Percentiles rank a stretch among this genome's conserved stretches.
Evolutionary conservation across 2,797 vertebrate species (phyloP).

Genomic region (Siniperca scherzeri): DNA sequence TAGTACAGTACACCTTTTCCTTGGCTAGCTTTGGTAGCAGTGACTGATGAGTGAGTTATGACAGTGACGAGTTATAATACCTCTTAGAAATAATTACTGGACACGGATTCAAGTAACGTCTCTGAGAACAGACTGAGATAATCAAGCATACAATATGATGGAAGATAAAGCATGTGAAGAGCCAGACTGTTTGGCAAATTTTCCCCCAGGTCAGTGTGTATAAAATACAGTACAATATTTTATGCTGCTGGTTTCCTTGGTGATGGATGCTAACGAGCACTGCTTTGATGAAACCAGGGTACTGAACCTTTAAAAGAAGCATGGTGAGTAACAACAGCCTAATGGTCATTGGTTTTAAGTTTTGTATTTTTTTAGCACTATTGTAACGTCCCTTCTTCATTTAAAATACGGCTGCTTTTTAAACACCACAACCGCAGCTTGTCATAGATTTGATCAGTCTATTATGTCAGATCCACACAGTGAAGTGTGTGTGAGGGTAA

Average conservation of each 20-base stretch:
- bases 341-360: slow-evolving; percentile 25
- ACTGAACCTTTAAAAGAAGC: slow-evolving; percentile 46
- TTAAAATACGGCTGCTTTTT: slow-evolving; percentile 27
- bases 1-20: slow-evolving; percentile 48
- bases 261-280: slow-evolving; percentile 51
- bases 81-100: slow-evolving; percentile 28
- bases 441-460: slow-evolving; percentile 16
- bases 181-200: slow-evolving; percentile 29
- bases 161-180: slow-evolving; percentile 46
- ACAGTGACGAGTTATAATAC: slow-evolving; percentile 47
- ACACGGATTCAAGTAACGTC: slow-evolving; percentile 46
- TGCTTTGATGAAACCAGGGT: slow-evolving; percentile 24
- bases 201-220: slow-evolving; percentile 41
- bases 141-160: slow-evolving; percentile 40
- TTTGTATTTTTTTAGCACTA: slow-evolving; percentile 14
- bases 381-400: background rate
- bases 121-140: slow-evolving; percentile 40
- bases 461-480: slow-evolving; percentile 11
- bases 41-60: slow-evolving; percentile 55
- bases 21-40: slow-evolving; percentile 46
- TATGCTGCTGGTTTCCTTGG: slow-evolving; percentile 72
- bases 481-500: slow-evolving; percentile 38
- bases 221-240: slow-evolving; percentile 68
- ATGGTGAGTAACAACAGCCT: slow-evolving; percentile 34
- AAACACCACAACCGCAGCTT: slow-evolving; percentile 20